phyloP scores from a whole-genome alignment of 2,888 invertebrate genomes.

The Sussaba pulchella region DNA sequence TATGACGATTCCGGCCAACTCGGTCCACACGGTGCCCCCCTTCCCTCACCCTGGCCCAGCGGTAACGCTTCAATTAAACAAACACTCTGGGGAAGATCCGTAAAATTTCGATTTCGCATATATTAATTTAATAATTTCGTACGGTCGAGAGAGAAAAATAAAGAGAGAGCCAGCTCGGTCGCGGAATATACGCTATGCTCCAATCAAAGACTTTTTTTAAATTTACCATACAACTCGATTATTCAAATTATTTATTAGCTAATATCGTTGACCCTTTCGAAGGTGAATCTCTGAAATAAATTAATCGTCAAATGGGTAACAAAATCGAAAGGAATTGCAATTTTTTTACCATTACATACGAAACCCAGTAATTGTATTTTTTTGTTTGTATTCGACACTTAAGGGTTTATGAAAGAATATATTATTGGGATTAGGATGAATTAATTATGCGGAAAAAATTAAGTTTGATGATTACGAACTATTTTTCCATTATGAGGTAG shows the following conservation, averaged over 20 bases:
- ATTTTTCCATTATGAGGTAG: not conserved
- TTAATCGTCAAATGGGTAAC: no score
- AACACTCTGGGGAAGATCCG: constrained; percentile 71
- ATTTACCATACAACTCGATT: not conserved
- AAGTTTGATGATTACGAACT: not conserved
- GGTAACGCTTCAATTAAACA: constrained; percentile 76
- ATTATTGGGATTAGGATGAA: no score
- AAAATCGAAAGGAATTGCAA: no score
- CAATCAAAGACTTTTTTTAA: constrained; percentile 18
- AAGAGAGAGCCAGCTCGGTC: not conserved
- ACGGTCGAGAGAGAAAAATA: constrained; percentile 34
- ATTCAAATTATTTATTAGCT: constrained; percentile 24
- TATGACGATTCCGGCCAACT: constrained; percentile 3
- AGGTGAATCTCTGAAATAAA: no score
- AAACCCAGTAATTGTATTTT: not conserved
- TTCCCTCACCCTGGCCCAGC: constrained; percentile 33
- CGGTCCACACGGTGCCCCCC: constrained; percentile 23
- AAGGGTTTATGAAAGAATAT: no score
- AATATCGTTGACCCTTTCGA: no score
- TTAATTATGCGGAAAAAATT: constrained; percentile 3
- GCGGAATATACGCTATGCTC: no score
- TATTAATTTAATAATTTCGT: constrained; percentile 68
- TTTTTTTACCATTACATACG: no score
- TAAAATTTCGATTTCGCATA: constrained; percentile 74
- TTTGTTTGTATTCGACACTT: not conserved